Percentiles rank a stretch among this genome's conserved stretches.
These are phyloP conservation scores for Urocynchramus pylzowi DNA, from an alignment of 2,113 vertebrate species.

Conservation along the genomic window DNA sequence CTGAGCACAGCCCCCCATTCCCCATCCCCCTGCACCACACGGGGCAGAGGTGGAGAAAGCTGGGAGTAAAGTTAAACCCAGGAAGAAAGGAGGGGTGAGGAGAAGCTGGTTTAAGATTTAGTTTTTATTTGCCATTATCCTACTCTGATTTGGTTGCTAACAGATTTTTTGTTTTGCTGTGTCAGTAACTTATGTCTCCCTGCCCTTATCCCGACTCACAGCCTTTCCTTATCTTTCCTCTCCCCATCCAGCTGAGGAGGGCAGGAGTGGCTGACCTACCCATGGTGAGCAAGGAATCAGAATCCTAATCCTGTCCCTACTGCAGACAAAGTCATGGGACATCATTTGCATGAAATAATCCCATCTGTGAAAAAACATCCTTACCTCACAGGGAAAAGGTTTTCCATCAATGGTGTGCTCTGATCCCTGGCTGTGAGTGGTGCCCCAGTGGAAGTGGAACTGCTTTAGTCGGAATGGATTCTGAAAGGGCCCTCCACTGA, in stretches of 20 bases:
- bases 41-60: not conserved
- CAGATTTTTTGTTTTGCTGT: not conserved
- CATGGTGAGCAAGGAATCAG: not conserved
- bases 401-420: conserved; percentile 90
- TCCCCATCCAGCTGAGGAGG: not conserved
- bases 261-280: not conserved
- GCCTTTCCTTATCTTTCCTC: not conserved
- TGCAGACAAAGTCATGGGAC: not conserved
- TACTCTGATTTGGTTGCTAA: not conserved
- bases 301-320: not conserved
- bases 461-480: conserved; percentile 90
- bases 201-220: fast-evolving
- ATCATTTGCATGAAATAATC: not conserved
- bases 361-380: not conserved
- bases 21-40: not conserved
- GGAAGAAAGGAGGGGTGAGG: not conserved
- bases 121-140: not conserved
- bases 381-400: conserved; percentile 88
- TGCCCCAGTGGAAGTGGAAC: conserved; percentile 97
- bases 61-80: not conserved
- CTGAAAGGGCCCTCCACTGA: conserved; percentile 86
- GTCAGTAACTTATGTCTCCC: not conserved
- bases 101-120: not conserved
- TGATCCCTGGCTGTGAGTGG: conserved; percentile 82
- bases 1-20: not conserved